Conservation (phyloP, 1,140 invertebrate genomes). For the Drosophila lini region DNA sequence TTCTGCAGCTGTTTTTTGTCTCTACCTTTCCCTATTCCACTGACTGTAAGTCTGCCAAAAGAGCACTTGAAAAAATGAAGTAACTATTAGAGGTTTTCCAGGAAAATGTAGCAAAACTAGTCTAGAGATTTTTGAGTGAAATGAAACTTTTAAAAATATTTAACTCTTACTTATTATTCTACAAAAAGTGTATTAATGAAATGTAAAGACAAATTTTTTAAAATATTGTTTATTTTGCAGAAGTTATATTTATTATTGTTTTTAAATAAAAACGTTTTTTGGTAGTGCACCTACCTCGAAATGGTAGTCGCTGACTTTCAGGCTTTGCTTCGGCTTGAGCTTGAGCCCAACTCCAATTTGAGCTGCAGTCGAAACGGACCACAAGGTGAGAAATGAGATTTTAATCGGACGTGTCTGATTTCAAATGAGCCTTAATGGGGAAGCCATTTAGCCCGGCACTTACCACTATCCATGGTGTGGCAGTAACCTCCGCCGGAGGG, state of each 20-base stretch:
- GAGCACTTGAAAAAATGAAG: background rate
- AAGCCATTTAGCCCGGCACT: slow-evolving; percentile 78
- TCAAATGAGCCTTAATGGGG: slow-evolving; percentile 85
- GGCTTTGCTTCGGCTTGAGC: slow-evolving; percentile 16
- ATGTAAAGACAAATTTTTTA: accelerated
- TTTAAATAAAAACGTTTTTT: background rate
- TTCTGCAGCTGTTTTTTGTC: slow-evolving; percentile 71
- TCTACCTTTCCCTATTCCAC: slow-evolving; percentile 44
- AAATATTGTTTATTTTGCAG: background rate
- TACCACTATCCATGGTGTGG: slow-evolving; percentile 52
- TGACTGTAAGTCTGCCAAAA: slow-evolving; percentile 26
- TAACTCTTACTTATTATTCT: background rate
- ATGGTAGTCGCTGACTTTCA: slow-evolving; percentile 15
- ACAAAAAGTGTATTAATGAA: background rate
- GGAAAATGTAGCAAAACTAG: background rate
- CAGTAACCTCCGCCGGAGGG: slow-evolving; percentile 29
- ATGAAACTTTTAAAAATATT: background rate
- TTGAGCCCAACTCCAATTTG: slow-evolving; percentile 66
- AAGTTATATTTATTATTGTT: background rate
- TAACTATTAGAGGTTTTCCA: too few relatives aligned
- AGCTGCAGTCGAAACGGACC: slow-evolving; percentile 66
- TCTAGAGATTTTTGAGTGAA: background rate
- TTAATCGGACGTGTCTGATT: slow-evolving; percentile 85
- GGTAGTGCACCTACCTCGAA: slow-evolving; percentile 20
- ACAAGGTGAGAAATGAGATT: slow-evolving; percentile 85